Base-by-base conservation (phyloP, 2,113 vertebrate genomes). In the Ochotona princeps region DNA sequence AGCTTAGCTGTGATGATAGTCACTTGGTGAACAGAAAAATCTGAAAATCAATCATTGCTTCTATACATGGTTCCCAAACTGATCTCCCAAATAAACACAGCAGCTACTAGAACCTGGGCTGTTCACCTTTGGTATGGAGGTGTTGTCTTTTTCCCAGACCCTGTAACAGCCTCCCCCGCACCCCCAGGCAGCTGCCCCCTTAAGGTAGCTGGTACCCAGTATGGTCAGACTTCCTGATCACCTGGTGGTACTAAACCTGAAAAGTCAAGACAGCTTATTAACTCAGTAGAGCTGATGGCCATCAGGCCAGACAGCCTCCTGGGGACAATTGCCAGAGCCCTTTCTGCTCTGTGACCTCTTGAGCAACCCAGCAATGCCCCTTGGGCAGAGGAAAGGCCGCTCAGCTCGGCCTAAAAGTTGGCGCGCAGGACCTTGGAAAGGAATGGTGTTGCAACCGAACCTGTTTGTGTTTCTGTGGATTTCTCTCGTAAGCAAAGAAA, bases 311-410 rank as follows among this genome's bases (percentile, higher is more conserved):
- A 32, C 26, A 93, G 89, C 11, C 57, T 92, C 75, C 49, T 83
- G 49, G 32, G 70, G 35, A 93, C 72, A 86, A 35, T 2, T 47
- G 18, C 49, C 82, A 89, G 57, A 82, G 20, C 18, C 47, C 47
- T 90, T 94, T 93, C 80, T 85, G 8, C 57, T 85, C 73, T 89
- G 32, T 38, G 32, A 81, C 60, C 81, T 94, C 73, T 61, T 18
- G 2, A 51, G 35, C 47, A 66, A 28, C 15, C 65, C n/a, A 61
- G 54, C 44, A 87, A 72, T 89, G 47, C 25, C 63, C 54, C 74
- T 82, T 12, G 3, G n/a, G 57, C 57, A 81, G 81, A 92, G 69
- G 30, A 76, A 94, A 91, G 67, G 63, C 57, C 49, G 8, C 66
- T 84, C 26, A 82, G 51, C 70, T 95, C n/a, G 61, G 60, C 83